Evolutionary conservation across 2,888 invertebrate species (phyloP).

Genomic region (Apocheima hispidaria): DNA sequence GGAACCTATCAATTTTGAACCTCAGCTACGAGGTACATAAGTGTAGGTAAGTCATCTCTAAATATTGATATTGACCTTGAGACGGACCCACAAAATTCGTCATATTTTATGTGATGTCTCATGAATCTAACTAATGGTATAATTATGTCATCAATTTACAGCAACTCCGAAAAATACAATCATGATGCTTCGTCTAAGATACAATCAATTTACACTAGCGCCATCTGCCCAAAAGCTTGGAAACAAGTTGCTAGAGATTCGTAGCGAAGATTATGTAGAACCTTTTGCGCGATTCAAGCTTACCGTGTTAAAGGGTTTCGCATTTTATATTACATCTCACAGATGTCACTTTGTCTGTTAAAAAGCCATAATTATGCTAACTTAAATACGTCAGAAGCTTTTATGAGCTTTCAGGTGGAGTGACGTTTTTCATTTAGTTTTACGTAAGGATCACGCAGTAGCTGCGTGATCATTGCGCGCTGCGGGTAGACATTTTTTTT

Average conservation of each 20-base stretch:
- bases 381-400: no score
- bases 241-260: not conserved
- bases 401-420: slow-evolving; percentile 51
- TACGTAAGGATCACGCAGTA: slow-evolving; percentile 57
- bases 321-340: not conserved
- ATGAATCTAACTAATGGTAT: not conserved
- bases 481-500: slow-evolving; percentile 16
- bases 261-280: not conserved
- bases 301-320: not conserved
- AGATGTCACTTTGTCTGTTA: slow-evolving; percentile 23
- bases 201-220: slow-evolving; percentile 32
- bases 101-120: not conserved
- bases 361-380: no score
- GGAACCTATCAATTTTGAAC: not conserved
- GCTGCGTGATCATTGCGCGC: slow-evolving; percentile 46
- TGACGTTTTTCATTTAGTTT: slow-evolving; percentile 55
- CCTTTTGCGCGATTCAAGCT: slow-evolving; percentile 4
- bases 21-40: not conserved
- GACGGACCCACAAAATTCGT: not conserved
- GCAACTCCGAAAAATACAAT: not conserved
- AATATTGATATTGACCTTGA: not conserved
- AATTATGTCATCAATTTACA: no score
- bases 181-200: no score
- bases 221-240: slow-evolving; percentile 32
- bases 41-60: not conserved